phyloP scores from a whole-genome alignment of 1,140 invertebrate species.

The Myzus persicae region DNA sequence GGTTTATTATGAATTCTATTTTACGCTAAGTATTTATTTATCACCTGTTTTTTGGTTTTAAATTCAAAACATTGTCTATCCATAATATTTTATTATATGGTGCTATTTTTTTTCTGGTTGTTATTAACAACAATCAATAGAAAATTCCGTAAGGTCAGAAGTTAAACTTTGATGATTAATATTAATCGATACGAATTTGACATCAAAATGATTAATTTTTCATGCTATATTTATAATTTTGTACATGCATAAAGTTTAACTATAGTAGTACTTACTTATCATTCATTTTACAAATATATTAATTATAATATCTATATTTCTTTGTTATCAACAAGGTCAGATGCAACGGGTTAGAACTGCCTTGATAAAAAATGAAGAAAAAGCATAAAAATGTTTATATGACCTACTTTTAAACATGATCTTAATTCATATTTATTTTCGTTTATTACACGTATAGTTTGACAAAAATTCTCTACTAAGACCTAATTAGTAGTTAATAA shows the following conservation, averaged over 20 bases:
- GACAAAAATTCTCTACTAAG: too few relatives aligned
- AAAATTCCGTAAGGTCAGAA: not conserved
- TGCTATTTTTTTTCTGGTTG: not conserved
- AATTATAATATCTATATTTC: not conserved
- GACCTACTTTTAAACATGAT: not conserved
- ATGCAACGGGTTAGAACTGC: not conserved
- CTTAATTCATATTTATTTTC: not conserved
- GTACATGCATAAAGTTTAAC: not conserved
- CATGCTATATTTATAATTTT: not conserved
- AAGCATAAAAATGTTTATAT: not conserved
- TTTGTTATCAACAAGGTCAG: not conserved
- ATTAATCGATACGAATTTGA: not conserved
- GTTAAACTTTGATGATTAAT: not conserved
- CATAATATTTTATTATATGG: too few relatives aligned
- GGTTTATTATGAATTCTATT: too few relatives aligned
- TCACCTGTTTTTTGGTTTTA: too few relatives aligned
- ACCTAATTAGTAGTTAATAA: too few relatives aligned
- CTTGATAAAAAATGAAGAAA: not conserved
- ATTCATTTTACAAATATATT: conserved; percentile 17
- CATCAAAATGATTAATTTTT: not conserved
- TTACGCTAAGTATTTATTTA: too few relatives aligned
- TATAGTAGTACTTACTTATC: not conserved
- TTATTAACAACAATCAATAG: not conserved
- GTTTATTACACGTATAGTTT: not conserved
- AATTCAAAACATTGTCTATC: too few relatives aligned